Evolutionary conservation across 2,113 vertebrate species (phyloP).

Genomic region (Erythrocercus mccallii): DNA sequence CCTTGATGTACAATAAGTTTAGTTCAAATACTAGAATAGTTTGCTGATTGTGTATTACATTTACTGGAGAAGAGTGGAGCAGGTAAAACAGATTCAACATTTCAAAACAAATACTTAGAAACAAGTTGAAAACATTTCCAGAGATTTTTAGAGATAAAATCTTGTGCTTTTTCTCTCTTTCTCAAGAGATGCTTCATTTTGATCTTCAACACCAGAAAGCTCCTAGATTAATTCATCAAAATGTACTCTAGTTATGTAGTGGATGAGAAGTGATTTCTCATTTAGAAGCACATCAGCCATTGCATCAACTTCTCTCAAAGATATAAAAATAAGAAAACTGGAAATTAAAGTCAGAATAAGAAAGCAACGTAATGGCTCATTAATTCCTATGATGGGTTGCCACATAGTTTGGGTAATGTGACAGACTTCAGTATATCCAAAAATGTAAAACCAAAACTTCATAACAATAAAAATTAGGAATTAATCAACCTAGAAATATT

Average conservation of each 20-base stretch:
- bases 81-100: neutral
- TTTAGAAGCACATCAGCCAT: neutral
- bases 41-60: neutral
- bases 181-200: neutral
- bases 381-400: neutral
- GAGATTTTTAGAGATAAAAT: neutral
- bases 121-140: neutral
- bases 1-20: neutral
- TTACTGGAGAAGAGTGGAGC: neutral
- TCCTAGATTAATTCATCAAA: neutral
- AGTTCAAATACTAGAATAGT: neutral
- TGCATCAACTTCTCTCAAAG: neutral
- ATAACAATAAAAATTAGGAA: neutral
- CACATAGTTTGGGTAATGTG: neutral
- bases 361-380: neutral
- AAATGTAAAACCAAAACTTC: neutral
- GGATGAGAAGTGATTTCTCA: neutral
- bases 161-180: neutral
- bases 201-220: neutral
- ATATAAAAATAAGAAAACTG: neutral
- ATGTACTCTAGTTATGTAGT: neutral
- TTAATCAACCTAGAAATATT: neutral
- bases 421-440: neutral
- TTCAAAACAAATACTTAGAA: neutral
- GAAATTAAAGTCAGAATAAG: neutral